Evolutionary conservation across 2,888 invertebrate species (phyloP).

Genomic region (Hydroisotoma schaefferi): DNA sequence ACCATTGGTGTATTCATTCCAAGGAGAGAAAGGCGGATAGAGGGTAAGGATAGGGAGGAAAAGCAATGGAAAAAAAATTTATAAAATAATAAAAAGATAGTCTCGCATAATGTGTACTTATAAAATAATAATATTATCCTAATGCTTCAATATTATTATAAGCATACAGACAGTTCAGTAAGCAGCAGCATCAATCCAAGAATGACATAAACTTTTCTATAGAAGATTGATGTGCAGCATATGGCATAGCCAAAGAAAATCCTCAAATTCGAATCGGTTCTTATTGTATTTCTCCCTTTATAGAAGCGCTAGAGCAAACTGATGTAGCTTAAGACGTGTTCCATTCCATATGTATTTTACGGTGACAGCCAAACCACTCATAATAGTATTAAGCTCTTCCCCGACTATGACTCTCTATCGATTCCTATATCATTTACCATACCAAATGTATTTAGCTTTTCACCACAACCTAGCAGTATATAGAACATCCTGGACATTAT

Average conservation of each 20-base stretch:
- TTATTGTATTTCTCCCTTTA: conserved; percentile 35
- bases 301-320: not conserved
- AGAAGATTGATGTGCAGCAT: conserved; percentile 46
- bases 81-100: conserved; percentile 28
- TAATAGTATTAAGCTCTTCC: too few species aligned
- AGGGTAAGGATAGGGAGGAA: conserved; percentile 21
- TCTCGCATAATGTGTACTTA: not conserved
- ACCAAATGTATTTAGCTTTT: conserved; percentile 3
- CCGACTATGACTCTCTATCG: too few species aligned
- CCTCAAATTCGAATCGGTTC: conserved; percentile 42
- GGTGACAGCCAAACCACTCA: too few species aligned
- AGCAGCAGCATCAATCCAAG: conserved; percentile 11
- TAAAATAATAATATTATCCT: not conserved
- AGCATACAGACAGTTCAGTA: not conserved
- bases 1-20: conserved; percentile 41
- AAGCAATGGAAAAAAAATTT: conserved; percentile 23
- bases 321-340: too few species aligned
- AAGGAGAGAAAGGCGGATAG: conserved; percentile 18
- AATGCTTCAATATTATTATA: not conserved
- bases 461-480: too few species aligned
- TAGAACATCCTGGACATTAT: too few species aligned
- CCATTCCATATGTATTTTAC: too few species aligned
- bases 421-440: not conserved
- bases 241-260: conserved; percentile 39
- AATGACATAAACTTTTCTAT: conserved; percentile 45